phyloP scores from a whole-genome alignment of 2,888 invertebrate species.

The Ennomos quercinarius region DNA sequence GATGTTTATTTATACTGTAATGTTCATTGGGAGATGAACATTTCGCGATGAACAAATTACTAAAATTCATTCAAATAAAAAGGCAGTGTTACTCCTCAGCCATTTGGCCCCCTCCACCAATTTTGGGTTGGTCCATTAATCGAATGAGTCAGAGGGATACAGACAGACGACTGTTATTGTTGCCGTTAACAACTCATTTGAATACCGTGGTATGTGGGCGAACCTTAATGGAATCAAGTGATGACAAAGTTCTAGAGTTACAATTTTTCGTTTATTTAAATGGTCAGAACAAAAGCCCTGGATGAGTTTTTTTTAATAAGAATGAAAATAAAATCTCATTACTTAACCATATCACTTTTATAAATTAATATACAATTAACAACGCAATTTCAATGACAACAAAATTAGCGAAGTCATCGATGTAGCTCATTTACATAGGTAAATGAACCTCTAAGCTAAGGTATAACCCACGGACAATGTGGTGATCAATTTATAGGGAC shows the following conservation, averaged over 20 bases:
- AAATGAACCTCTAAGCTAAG: too few species aligned
- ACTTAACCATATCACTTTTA: too few species aligned
- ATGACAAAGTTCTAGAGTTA: slow-evolving; percentile 1
- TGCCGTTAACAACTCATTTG: slow-evolving; percentile 66
- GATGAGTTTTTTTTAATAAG: too few species aligned
- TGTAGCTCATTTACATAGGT: too few species aligned
- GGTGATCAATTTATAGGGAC: too few species aligned
- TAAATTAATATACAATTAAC: too few species aligned
- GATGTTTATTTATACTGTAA: too few species aligned
- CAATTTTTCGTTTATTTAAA: background rate
- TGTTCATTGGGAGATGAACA: slow-evolving; percentile 11
- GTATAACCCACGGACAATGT: too few species aligned
- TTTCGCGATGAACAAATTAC: slow-evolving; percentile 29
- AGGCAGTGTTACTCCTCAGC: slow-evolving; percentile 48
- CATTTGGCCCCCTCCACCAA: slow-evolving; percentile 46
- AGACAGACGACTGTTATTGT: slow-evolving; percentile 60
- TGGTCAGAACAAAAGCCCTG: too few species aligned
- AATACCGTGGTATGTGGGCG: slow-evolving; percentile 55
- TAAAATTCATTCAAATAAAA: slow-evolving; percentile 28
- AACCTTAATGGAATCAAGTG: slow-evolving; percentile 31
- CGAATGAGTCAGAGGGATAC: slow-evolving; percentile 58
- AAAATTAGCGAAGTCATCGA: too few species aligned
- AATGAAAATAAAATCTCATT: too few species aligned
- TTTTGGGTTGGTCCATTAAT: slow-evolving; percentile 60
- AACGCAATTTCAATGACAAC: too few species aligned